Conservation (phyloP, 2,113 vertebrate species). For the Rana temporaria region DNA sequence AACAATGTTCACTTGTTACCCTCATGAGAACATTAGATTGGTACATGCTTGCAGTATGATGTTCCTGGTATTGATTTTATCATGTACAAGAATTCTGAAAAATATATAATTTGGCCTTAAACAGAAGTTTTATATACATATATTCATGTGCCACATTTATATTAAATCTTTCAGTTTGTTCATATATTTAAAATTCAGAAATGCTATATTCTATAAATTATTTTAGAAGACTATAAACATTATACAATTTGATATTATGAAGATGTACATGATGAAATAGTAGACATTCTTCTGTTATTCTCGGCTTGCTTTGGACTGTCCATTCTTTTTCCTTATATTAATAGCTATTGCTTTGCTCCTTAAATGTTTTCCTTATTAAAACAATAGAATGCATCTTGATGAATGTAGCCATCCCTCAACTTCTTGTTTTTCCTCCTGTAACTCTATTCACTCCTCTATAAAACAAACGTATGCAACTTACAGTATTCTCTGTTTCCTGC, state of each 20-base stretch:
- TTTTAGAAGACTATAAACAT: neutral
- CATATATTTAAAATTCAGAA: too few relatives aligned
- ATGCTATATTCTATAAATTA: neutral
- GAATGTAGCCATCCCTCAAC: constrained; percentile 59
- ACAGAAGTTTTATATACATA: too few relatives aligned
- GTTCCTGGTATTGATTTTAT: constrained; percentile 68
- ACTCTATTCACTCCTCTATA: constrained; percentile 66
- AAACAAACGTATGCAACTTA: constrained; percentile 68
- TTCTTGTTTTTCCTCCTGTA: constrained; percentile 57
- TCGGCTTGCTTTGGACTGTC: constrained; percentile 63
- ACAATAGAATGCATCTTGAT: constrained; percentile 19
- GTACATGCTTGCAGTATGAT: constrained; percentile 63
- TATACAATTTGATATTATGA: neutral
- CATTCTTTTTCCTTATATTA: constrained; percentile 60
- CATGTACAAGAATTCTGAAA: constrained; percentile 56
- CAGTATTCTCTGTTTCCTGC: constrained; percentile 59
- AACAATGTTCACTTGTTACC: neutral
- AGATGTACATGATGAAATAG: constrained; percentile 69
- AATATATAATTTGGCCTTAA: too few relatives aligned
- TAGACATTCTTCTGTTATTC: constrained; percentile 50
- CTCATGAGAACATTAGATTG: constrained; percentile 27
- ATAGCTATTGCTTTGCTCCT: constrained; percentile 60
- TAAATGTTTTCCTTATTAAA: constrained; percentile 57
- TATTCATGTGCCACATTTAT: too few relatives aligned
- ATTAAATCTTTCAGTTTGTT: too few relatives aligned